A percentile compares a stretch with the other conserved stretches of the same genome.
Evolutionary conservation across 2,113 vertebrate genomes (phyloP).

Genomic region (Myxocyprinus asiaticus): DNA sequence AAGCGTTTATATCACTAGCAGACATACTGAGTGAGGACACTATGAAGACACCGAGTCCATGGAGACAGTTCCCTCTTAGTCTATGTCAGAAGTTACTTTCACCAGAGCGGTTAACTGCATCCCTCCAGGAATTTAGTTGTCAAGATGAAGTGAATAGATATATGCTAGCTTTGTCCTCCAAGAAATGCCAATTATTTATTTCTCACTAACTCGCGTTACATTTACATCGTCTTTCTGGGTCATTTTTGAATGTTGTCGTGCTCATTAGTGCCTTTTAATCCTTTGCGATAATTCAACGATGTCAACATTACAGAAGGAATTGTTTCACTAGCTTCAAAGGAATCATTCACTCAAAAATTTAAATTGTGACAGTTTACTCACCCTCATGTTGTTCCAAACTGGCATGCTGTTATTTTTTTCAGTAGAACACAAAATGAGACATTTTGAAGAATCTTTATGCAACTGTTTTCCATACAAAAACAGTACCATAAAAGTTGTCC

Average conservation of each 20-base stretch:
- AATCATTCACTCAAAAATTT: no score
- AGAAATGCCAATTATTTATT: slow-evolving; percentile 33
- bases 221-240: slow-evolving; percentile 20
- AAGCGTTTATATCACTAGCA: slow-evolving; percentile 46
- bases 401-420: no score
- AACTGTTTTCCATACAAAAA: no score
- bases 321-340: not conserved
- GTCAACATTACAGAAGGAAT: slow-evolving; percentile 30
- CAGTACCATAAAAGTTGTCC: no score
- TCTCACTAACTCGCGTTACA: not conserved
- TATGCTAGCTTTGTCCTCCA: slow-evolving; percentile 37
- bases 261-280: slow-evolving; percentile 34
- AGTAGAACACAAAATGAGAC: no score
- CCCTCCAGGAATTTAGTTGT: not conserved
- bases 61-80: not conserved
- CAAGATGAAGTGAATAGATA: slow-evolving; percentile 16
- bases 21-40: not conserved
- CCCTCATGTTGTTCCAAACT: no score
- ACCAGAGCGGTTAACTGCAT: slow-evolving; percentile 4
- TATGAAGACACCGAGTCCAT: not conserved
- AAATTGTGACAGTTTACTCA: no score
- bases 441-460: no score
- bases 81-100: not conserved
- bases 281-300: slow-evolving; percentile 4
- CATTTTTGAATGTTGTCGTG: slow-evolving; percentile 20